Conservation (phyloP, 1,140 invertebrate genomes). For the Hylaeus volcanicus region DNA sequence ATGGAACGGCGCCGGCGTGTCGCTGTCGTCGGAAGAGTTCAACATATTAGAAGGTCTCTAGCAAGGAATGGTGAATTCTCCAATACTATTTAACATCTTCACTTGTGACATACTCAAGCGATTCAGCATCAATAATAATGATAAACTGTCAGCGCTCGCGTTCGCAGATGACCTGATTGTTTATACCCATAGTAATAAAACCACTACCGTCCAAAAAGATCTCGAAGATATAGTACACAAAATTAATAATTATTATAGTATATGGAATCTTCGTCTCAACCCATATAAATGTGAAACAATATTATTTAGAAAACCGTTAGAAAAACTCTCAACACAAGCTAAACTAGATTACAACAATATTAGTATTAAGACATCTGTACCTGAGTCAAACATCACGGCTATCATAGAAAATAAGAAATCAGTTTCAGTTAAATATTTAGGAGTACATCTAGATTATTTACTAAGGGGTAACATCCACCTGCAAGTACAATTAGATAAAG, state of each 20-base stretch:
- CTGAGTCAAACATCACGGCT: too few species aligned
- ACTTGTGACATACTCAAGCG: slow-evolving; percentile 23
- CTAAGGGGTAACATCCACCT: too few species aligned
- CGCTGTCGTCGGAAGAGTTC: too few species aligned
- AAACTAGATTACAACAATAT: too few species aligned
- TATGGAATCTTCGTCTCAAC: slow-evolving; percentile 57
- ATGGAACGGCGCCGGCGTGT: too few species aligned
- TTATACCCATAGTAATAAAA: slow-evolving; percentile 4
- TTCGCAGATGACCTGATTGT: slow-evolving; percentile 55
- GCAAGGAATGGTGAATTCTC: slow-evolving; percentile 54
- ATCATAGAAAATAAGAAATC: too few species aligned
- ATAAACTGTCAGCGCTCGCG: not conserved
- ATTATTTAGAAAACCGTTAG: slow-evolving; percentile 32
- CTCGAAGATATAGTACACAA: slow-evolving; percentile 24
- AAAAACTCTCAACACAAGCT: too few species aligned
- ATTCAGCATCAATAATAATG: slow-evolving; percentile 8
- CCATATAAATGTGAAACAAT: slow-evolving; percentile 55
- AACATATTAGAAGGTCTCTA: slow-evolving; percentile 2
- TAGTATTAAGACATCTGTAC: too few species aligned
- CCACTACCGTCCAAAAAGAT: not conserved
- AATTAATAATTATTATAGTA: slow-evolving; percentile 27
- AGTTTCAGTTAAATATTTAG: too few species aligned
- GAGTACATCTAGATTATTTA: too few species aligned
- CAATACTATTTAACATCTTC: slow-evolving; percentile 50
- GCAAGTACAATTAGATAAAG: too few species aligned